Conservation (phyloP, 2,113 vertebrate genomes). For the Gadus chalcogrammus region DNA sequence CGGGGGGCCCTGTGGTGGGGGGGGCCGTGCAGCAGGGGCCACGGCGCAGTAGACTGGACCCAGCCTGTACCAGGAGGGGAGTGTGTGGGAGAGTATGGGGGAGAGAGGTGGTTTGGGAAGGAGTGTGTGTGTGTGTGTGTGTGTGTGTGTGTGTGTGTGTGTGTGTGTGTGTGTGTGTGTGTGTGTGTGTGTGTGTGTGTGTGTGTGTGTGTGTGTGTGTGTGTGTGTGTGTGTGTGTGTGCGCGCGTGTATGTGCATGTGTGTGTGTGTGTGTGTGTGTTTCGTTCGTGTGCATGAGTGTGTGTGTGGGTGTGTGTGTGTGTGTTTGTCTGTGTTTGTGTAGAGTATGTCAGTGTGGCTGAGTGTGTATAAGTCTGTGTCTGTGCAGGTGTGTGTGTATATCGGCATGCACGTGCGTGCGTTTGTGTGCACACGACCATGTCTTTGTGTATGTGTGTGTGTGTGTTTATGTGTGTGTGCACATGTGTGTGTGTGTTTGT, state of each 20-base stretch:
- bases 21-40: slow-evolving; percentile 1
- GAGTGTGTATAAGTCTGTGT: too few species aligned
- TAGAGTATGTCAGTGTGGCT: background rate
- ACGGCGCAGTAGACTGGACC: background rate
- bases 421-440: too few species aligned
- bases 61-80: background rate
- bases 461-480: background rate
- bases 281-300: background rate
- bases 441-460: background rate
- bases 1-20: background rate
- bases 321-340: background rate
- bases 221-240: background rate
- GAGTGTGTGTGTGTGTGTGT: too few species aligned
- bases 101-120: background rate
- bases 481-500: too few species aligned
- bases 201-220: background rate
- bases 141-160: background rate
- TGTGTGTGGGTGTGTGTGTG: background rate
- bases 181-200: slow-evolving; percentile 2
- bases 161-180: slow-evolving; percentile 5
- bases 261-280: background rate
- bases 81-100: slow-evolving; percentile 5
- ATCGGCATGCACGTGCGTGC: background rate
- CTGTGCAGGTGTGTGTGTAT: too few species aligned
- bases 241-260: background rate